phyloP scores from a whole-genome alignment of 2,113 vertebrate species.

The Tetraodon nigroviridis region DNA sequence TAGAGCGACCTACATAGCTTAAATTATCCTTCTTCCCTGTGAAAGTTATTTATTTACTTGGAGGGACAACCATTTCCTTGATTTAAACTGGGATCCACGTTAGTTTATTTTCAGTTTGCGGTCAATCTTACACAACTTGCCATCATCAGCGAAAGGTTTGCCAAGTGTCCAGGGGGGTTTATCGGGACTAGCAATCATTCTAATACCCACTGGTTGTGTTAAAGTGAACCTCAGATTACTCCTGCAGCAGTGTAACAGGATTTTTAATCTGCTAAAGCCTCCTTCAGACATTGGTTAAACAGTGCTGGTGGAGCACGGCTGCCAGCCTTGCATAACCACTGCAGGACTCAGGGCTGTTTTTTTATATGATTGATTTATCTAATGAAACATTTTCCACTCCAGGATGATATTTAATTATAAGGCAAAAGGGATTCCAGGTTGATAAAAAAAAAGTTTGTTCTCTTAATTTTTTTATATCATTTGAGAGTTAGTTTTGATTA shows the following conservation, averaged over 20 bases:
- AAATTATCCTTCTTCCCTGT: constrained; percentile 19
- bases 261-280: constrained; percentile 58
- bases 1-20: constrained; percentile 30
- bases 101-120: neutral
- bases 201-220: constrained; percentile 56
- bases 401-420: no score
- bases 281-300: constrained; percentile 20
- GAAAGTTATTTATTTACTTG: constrained; percentile 14
- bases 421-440: no score
- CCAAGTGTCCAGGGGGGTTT: constrained; percentile 32
- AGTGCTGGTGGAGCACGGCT: constrained; percentile 8
- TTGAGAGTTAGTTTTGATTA: no score
- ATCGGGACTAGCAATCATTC: constrained; percentile 44
- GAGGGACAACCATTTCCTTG: constrained; percentile 24
- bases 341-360: constrained; percentile 9
- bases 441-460: no score
- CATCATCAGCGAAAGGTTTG: constrained; percentile 15
- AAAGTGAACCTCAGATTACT: constrained; percentile 59
- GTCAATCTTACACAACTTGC: constrained; percentile 12
- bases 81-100: constrained; percentile 35
- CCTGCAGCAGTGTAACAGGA: constrained; percentile 39
- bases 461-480: no score
- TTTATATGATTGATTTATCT: neutral
- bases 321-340: constrained; percentile 21
- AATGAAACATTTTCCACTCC: no score